These are phyloP conservation scores for Eriosoma lanigerum DNA, from an alignment of 1,140 invertebrate species.

Conservation along the genomic window DNA sequence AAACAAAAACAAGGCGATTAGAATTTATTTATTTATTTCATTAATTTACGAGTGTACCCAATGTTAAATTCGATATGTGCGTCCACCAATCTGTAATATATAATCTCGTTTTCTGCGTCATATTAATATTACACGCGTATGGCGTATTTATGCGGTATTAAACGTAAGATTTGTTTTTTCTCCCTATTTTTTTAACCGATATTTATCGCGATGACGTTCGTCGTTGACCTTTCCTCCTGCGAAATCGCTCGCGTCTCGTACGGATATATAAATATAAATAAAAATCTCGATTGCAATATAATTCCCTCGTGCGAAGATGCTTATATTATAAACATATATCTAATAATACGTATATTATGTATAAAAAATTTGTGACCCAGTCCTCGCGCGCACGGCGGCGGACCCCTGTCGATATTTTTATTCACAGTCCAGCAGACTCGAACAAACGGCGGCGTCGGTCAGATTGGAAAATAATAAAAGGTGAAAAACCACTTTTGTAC, in stretches of 20 bases:
- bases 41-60: too few species aligned
- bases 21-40: too few species aligned
- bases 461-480: not conserved
- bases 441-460: not conserved
- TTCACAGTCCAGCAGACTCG: conserved; percentile 26
- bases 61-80: too few species aligned
- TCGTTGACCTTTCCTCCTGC: not conserved
- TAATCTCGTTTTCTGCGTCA: too few species aligned
- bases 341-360: not conserved
- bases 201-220: not conserved
- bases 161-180: conserved; percentile 12
- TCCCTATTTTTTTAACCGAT: not conserved
- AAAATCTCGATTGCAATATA: conserved; percentile 7
- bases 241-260: not conserved
- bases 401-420: conserved; percentile 10
- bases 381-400: not conserved
- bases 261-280: not conserved
- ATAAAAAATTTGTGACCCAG: conserved; percentile 26
- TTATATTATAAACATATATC: not conserved
- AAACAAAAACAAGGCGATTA: too few species aligned
- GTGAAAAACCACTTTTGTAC: not conserved
- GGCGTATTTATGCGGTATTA: not conserved
- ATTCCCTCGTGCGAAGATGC: not conserved
- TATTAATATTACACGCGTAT: too few species aligned
- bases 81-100: too few species aligned